These are phyloP conservation scores for Morone chrysops DNA, from an alignment of 2,113 vertebrate genomes.

Conservation along the genomic window DNA sequence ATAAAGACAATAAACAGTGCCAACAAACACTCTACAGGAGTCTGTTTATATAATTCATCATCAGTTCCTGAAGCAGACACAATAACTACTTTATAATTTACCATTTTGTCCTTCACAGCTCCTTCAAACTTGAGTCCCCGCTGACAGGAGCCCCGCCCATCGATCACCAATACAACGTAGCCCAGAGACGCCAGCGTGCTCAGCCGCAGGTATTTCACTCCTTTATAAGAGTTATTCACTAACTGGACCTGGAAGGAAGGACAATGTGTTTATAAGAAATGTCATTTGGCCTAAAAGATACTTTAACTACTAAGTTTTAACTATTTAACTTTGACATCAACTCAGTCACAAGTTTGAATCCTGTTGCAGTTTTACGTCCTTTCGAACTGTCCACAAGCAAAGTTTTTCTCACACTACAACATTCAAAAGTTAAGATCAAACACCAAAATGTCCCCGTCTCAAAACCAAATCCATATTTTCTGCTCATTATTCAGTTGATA, in stretches of 20 bases:
- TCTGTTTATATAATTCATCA: background rate
- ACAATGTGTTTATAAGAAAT: background rate
- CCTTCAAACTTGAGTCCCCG: conserved; percentile 94
- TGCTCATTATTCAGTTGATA: background rate
- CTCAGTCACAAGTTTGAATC: background rate
- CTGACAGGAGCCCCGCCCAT: conserved; percentile 94
- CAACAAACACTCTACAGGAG: no score
- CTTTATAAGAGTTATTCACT: conserved; percentile 97
- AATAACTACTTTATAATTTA: conserved; percentile 53
- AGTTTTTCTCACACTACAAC: background rate
- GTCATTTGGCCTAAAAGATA: background rate
- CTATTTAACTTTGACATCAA: background rate
- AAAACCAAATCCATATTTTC: background rate
- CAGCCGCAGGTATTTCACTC: conserved; percentile 93
- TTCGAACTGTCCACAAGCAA: background rate
- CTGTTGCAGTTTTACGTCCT: background rate
- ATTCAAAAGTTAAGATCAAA: background rate
- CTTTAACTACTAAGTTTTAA: background rate
- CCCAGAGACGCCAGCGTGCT: conserved; percentile 93
- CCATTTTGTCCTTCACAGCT: conserved; percentile 96
- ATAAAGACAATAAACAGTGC: background rate
- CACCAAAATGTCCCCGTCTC: background rate
- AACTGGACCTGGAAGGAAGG: conserved; percentile 88
- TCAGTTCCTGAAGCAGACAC: background rate
- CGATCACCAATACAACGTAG: conserved; percentile 94